These are phyloP conservation scores for Euwallacea fornicatus DNA, from an alignment of 1,140 invertebrate species.

Conservation along the genomic window DNA sequence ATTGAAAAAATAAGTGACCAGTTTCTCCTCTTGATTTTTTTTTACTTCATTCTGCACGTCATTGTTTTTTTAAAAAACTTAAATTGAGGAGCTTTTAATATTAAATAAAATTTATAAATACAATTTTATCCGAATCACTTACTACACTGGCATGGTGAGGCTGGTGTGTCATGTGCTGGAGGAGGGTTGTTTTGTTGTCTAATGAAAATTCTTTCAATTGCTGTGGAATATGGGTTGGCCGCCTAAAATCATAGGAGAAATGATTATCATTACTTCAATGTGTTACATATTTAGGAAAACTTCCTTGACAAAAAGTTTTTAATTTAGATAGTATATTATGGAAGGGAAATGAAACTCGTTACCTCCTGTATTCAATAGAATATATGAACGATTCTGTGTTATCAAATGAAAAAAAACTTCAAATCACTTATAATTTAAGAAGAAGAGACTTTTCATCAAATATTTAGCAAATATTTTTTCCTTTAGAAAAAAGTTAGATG, in stretches of 20 bases:
- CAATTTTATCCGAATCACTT: constrained; percentile 39
- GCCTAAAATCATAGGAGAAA: neutral
- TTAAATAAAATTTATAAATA: neutral
- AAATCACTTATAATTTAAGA: neutral
- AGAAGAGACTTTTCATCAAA: too few species aligned
- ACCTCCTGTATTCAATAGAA: neutral
- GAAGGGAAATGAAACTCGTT: neutral
- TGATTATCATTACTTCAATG: neutral
- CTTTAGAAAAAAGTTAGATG: too few species aligned
- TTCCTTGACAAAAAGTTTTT: neutral
- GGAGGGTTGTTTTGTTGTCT: constrained; percentile 47
- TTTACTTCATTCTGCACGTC: too few species aligned
- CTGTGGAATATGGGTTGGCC: neutral
- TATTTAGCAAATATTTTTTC: too few species aligned
- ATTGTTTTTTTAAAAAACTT: too few species aligned
- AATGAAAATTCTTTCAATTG: constrained; percentile 33
- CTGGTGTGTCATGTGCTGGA: constrained; percentile 53
- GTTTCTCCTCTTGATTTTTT: too few species aligned
- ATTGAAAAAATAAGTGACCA: too few species aligned
- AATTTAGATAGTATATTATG: neutral
- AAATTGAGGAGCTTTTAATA: neutral
- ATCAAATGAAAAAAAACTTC: neutral
- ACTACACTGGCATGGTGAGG: constrained; percentile 53
- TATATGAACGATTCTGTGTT: neutral
- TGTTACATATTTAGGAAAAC: neutral